Evolutionary conservation across 2,888 invertebrate species (phyloP).

Genomic region (Sphaerophoria taeniata): DNA sequence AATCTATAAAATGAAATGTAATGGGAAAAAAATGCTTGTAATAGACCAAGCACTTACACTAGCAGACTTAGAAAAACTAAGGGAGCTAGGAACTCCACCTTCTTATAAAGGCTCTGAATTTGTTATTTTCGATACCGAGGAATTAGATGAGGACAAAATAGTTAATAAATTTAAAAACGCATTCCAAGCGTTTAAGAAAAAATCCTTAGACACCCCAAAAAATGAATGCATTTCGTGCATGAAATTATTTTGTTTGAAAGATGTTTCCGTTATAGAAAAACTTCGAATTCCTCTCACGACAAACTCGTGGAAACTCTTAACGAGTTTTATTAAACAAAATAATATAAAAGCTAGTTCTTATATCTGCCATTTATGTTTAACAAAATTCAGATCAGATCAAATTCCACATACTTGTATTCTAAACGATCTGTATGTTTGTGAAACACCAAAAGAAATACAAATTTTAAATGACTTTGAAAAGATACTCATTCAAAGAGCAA

Average conservation of each 20-base stretch:
- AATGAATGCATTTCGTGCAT: not conserved
- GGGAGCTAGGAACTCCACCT: not conserved
- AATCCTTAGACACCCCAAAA: not conserved
- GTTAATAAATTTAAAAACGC: not conserved
- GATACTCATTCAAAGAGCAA: too few species aligned
- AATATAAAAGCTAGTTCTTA: too few species aligned
- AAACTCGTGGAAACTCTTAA: too few species aligned
- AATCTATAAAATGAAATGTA: not conserved
- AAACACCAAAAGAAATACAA: too few species aligned
- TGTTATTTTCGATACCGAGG: not conserved
- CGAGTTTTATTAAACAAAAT: too few species aligned
- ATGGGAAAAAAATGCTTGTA: not conserved
- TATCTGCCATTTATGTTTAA: too few species aligned
- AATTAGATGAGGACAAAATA: conserved; percentile 2
- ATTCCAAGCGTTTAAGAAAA: not conserved
- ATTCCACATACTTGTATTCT: too few species aligned
- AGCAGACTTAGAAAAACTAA: conserved; percentile 1
- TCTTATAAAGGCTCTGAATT: not conserved
- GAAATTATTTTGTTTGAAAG: conserved; percentile 7
- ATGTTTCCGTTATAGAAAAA: conserved; percentile 3
- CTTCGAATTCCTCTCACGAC: too few species aligned
- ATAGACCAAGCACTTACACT: not conserved
- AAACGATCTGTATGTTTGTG: too few species aligned
- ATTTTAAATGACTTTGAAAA: too few species aligned
- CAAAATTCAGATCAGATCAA: too few species aligned